Evolutionary conservation across 2,888 invertebrate species (phyloP).

Genomic region (Quadroppia sp.): DNA sequence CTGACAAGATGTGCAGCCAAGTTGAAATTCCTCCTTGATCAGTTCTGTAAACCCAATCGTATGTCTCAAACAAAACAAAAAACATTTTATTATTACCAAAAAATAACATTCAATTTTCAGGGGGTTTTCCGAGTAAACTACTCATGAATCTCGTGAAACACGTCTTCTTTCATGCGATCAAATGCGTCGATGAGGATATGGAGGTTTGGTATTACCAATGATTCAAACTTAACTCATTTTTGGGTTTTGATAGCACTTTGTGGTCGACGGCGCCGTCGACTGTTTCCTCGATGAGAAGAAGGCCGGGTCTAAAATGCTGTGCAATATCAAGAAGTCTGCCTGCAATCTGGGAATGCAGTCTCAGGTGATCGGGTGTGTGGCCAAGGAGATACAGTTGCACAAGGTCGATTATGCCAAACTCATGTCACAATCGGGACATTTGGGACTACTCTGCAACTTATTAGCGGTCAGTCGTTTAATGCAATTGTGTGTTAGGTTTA

Average conservation of each 20-base stretch:
- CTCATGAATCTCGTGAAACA: not conserved
- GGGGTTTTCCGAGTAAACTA: not conserved
- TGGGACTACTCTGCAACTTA: not conserved
- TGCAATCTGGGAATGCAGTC: not conserved
- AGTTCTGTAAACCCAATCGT: not conserved
- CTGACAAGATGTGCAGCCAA: not conserved
- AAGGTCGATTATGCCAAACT: not conserved
- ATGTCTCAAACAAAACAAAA: not conserved
- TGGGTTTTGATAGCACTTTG: not conserved
- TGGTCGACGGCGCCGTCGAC: not conserved
- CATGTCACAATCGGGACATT: not conserved
- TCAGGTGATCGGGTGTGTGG: not conserved
- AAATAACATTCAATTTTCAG: not conserved
- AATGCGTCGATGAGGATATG: not conserved
- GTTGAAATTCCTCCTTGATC: not conserved
- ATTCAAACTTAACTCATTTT: not conserved
- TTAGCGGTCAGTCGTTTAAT: constrained; percentile 1
- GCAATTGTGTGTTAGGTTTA: not conserved
- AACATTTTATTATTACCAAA: not conserved
- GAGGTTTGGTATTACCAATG: not conserved
- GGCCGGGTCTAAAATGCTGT: not conserved
- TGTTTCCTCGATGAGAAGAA: not conserved
- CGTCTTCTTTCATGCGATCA: not conserved
- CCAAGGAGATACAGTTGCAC: not conserved
- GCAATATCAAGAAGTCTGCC: not conserved